Base-by-base conservation (phyloP, 1,140 invertebrate species). In the Lordiphosa collinella region DNA sequence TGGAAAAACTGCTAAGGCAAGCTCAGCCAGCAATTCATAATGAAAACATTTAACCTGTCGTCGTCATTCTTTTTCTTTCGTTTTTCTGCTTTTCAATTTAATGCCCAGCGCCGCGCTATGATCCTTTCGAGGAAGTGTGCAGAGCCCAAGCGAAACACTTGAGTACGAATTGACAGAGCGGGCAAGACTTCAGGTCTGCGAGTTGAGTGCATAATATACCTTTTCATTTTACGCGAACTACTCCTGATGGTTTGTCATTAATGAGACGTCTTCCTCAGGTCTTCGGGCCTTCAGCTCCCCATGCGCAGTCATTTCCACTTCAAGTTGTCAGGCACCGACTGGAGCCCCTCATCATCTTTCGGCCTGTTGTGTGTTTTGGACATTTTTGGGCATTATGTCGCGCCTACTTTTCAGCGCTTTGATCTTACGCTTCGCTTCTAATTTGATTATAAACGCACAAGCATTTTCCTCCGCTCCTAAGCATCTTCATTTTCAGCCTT, bases 1-100 rank as follows among this genome's bases (percentile, higher is more conserved):
- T 75, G 51, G 66, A 66, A 53, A 61, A 74, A 78, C 38, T 37
- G 51, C 50, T 62, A 35, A 61, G 55, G 41, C 65, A 57, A 74
- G 64, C 49, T 73, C 52, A 58, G 62, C 49, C 67, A 66, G 54
- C 61, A 52, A 75, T 58, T 86, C 74, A 85, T 86, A 85, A 85
- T 85, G 75, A 85, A 85, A 85, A 86, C 80, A 80, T 85, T 85
- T 85, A 85, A 85, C 80, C 80, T 85, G 80, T 85, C 82, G 80
- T 74, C 70, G 61, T 68, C 70, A 66, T 50, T 50, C 62, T 57
- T 68, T 46, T 55, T 41, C 36, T 31, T 54, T 41, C 54, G 52
- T 52, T 59, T 59, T 32, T 64, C 70, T 69, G 51, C 55, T 80
- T 73, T 79, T 79, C 59, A 80, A 80, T 82, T 80, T 75, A 62